Percentiles rank a stretch among this genome's conserved stretches.
Evolutionary conservation across 1,140 invertebrate genomes (phyloP).

Genomic region (Sesamia nonagrioides): DNA sequence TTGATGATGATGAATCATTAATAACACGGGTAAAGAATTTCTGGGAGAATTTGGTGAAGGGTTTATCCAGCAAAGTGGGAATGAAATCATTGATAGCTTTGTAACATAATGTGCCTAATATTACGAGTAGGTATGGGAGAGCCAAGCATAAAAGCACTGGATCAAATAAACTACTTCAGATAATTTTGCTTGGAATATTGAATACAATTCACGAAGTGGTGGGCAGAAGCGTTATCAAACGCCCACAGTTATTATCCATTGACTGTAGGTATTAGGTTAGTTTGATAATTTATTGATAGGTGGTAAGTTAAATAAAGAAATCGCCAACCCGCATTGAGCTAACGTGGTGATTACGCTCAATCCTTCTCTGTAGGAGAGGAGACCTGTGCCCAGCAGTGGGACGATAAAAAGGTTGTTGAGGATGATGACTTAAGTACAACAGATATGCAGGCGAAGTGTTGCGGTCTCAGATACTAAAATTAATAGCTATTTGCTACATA

Average conservation of each 20-base stretch:
- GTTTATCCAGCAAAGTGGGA: too few species aligned
- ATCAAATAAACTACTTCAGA: slow-evolving; percentile 8
- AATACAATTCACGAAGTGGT: background rate
- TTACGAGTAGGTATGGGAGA: background rate
- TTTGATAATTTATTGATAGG: slow-evolving; percentile 1
- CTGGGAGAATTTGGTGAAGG: too few species aligned
- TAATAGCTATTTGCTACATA: slow-evolving; percentile 54
- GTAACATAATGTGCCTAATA: background rate
- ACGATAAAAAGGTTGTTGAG: too few species aligned
- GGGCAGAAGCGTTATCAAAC: slow-evolving; percentile 26
- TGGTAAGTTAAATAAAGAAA: too few species aligned
- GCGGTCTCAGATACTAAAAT: slow-evolving; percentile 61
- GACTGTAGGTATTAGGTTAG: slow-evolving; percentile 7
- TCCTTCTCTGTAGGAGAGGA: too few species aligned
- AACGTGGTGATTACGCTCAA: too few species aligned
- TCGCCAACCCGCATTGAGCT: too few species aligned
- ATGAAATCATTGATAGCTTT: too few species aligned
- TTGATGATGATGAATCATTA: too few species aligned
- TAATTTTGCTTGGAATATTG: background rate
- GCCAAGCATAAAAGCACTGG: background rate
- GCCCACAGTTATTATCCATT: background rate
- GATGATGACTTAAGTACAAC: too few species aligned
- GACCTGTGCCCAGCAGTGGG: too few species aligned
- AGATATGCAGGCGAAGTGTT: slow-evolving; percentile 53
- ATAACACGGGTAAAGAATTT: too few species aligned